Conservation (phyloP, 2,113 vertebrate genomes). For the Aspiorhynchus laticeps region DNA sequence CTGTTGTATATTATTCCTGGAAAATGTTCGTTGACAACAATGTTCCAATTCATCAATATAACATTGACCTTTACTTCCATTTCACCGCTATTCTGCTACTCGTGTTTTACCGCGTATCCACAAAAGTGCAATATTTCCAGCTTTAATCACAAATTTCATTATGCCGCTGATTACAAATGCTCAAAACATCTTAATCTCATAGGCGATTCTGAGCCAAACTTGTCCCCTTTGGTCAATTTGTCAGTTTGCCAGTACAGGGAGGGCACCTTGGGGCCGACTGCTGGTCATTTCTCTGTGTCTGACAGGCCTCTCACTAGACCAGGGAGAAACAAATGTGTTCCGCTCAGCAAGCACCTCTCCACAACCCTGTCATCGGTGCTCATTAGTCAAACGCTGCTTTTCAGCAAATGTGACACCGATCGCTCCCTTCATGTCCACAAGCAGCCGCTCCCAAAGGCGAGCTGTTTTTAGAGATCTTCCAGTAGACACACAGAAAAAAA, state of each 20-base stretch:
- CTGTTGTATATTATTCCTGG: slow-evolving; percentile 18
- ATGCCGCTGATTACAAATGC: slow-evolving; percentile 52
- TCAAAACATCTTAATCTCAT: slow-evolving; percentile 73
- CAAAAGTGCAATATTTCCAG: not conserved
- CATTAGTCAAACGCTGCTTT: slow-evolving; percentile 80
- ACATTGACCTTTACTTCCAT: slow-evolving; percentile 23
- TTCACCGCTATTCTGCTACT: not conserved
- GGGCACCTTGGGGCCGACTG: slow-evolving; percentile 78
- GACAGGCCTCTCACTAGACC: slow-evolving; percentile 52
- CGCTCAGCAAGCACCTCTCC: slow-evolving; percentile 75
- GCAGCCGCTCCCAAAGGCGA: slow-evolving; percentile 61
- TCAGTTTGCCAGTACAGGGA: slow-evolving; percentile 71
- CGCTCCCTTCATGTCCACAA: slow-evolving; percentile 65
- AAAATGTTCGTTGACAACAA: slow-evolving; percentile 1
- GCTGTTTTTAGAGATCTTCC: slow-evolving; percentile 38
- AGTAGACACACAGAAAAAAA: slow-evolving; percentile 16
- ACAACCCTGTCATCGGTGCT: slow-evolving; percentile 78
- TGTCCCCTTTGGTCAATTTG: slow-evolving; percentile 75
- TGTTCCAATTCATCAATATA: slow-evolving; percentile 25
- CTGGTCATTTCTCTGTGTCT: slow-evolving; percentile 75
- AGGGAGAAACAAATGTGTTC: slow-evolving; percentile 73
- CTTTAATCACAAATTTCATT: not conserved
- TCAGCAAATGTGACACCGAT: slow-evolving; percentile 79
- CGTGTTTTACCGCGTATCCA: slow-evolving; percentile 35
- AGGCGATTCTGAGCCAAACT: slow-evolving; percentile 68